Conservation (phyloP, 1,140 invertebrate genomes). For the Eurosta solidaginis region DNA sequence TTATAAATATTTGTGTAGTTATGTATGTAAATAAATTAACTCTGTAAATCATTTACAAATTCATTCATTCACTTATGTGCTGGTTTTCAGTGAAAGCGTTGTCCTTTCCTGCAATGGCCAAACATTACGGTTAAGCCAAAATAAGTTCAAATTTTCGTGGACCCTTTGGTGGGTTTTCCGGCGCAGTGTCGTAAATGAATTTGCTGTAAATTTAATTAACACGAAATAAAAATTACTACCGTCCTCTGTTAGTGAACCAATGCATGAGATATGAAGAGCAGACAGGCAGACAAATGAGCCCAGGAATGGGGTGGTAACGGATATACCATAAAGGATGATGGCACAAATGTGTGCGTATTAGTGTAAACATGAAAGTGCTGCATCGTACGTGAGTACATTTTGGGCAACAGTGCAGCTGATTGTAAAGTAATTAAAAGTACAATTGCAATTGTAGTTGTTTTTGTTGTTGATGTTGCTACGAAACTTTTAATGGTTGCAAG, state of each 20-base stretch:
- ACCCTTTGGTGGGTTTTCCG: too few relatives aligned
- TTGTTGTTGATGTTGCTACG: neutral
- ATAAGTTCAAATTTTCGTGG: neutral
- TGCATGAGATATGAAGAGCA: neutral
- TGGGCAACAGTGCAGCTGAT: conserved; percentile 6
- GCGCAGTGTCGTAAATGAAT: neutral
- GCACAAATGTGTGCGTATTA: neutral
- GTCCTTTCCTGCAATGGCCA: neutral
- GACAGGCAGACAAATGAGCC: neutral
- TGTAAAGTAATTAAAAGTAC: conserved; percentile 23
- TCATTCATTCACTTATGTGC: neutral
- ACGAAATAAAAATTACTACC: conserved; percentile 4
- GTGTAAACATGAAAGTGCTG: too few relatives aligned
- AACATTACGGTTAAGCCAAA: neutral
- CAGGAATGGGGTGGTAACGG: neutral
- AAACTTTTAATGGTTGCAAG: neutral
- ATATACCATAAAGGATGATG: neutral
- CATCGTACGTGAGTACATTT: neutral
- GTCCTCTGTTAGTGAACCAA: neutral
- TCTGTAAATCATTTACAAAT: neutral
- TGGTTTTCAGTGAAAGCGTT: neutral
- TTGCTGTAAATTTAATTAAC: conserved; percentile 25
- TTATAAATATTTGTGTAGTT: too few relatives aligned
- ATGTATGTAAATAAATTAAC: too few relatives aligned
- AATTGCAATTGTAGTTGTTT: neutral